Percentiles rank a stretch among this genome's conserved stretches.
phyloP scores from a whole-genome alignment of 1,140 invertebrate species.

The Saxidomus purpurata region DNA sequence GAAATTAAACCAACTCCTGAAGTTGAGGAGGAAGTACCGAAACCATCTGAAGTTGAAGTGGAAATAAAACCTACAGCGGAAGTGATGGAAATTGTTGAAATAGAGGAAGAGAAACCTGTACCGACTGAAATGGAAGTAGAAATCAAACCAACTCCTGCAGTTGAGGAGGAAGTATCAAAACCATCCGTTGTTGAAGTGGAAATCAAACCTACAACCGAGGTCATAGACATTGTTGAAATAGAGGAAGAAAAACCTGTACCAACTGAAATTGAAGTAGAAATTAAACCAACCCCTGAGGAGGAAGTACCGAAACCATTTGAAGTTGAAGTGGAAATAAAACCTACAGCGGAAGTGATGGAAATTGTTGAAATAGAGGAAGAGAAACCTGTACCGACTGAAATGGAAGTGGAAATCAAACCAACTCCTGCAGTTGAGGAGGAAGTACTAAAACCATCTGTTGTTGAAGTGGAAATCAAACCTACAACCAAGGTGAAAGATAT shows the following conservation, averaged over 20 bases:
- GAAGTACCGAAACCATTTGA: not conserved
- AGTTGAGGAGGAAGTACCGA: not conserved
- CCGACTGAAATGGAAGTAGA: not conserved
- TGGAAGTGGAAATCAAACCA: constrained; percentile 11
- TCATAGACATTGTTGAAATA: not conserved
- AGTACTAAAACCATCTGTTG: not conserved
- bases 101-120: not conserved
- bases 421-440: not conserved
- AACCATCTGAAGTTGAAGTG: not conserved
- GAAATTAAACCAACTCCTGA: not conserved
- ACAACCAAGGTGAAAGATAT: not conserved
- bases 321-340: constrained; percentile 10
- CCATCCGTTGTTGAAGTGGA: not conserved
- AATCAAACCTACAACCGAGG: not conserved
- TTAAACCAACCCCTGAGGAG: not conserved
- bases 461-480: constrained; percentile 31
- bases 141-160: not conserved
- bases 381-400: constrained; percentile 3
- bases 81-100: not conserved
- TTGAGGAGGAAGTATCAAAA: not conserved
- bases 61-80: not conserved
- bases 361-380: constrained; percentile 17
- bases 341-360: not conserved
- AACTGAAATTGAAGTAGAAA: not conserved
- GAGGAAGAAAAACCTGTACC: not conserved